Conservation (phyloP, 2,113 vertebrate genomes). For the Bagarius yarrelli region DNA sequence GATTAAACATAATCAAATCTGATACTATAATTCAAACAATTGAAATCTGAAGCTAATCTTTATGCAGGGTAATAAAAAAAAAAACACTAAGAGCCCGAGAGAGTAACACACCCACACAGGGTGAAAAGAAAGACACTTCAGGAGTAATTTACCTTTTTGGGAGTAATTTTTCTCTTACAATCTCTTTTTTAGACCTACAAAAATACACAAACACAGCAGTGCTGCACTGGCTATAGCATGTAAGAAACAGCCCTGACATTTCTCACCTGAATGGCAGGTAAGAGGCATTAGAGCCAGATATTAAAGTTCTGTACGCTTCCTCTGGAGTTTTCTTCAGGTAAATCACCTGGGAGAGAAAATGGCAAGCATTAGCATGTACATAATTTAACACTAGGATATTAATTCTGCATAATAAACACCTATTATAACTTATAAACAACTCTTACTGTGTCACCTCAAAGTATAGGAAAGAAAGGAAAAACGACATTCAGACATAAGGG, state of each 20-base stretch:
- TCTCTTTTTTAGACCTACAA: background rate
- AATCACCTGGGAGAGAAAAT: slow-evolving; percentile 78
- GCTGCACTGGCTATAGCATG: background rate
- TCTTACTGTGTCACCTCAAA: background rate
- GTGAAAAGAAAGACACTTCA: background rate
- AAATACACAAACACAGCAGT: background rate
- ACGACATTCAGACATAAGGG: background rate
- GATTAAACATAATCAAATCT: slow-evolving; percentile 14
- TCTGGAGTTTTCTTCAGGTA: slow-evolving; percentile 96
- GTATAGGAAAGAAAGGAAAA: background rate
- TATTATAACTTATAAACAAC: background rate
- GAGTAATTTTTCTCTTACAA: no score
- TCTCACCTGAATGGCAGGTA: slow-evolving; percentile 96
- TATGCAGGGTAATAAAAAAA: slow-evolving; percentile 8
- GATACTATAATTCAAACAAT: slow-evolving; percentile 27
- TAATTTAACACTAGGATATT: background rate
- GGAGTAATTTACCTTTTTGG: no score
- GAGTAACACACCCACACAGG: slow-evolving; percentile 19
- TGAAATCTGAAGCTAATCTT: slow-evolving; percentile 34
- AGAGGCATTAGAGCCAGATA: slow-evolving; percentile 84
- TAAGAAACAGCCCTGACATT: background rate
- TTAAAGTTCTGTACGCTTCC: slow-evolving; percentile 85
- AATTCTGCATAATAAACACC: background rate
- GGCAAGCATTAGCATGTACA: background rate
- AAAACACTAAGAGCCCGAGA: background rate